phyloP scores from a whole-genome alignment of 2,888 invertebrate species.

The Drosophila phalerata region DNA sequence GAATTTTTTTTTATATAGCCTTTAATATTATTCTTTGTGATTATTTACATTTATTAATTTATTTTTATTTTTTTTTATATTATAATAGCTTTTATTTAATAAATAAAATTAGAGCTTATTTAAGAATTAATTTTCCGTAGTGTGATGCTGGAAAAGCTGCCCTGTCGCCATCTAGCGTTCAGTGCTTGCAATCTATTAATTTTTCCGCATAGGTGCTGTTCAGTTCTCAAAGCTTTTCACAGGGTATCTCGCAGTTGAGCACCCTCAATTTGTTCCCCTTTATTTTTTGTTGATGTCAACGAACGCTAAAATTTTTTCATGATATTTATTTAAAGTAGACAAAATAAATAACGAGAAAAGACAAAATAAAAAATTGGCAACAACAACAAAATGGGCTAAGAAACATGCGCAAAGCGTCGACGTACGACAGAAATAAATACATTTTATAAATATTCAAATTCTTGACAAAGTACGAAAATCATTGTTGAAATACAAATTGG shows the following conservation, averaged over 20 bases:
- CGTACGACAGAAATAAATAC: slow-evolving; percentile 52
- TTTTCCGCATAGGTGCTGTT: background rate
- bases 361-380: slow-evolving; percentile 40
- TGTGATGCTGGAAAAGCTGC: too few relatives aligned
- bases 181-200: background rate
- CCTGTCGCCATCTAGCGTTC: background rate
- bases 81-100: too few relatives aligned
- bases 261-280: slow-evolving; percentile 23
- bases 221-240: background rate
- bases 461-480: slow-evolving; percentile 66
- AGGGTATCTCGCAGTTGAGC: slow-evolving; percentile 3
- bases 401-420: slow-evolving; percentile 71
- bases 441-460: slow-evolving; percentile 71
- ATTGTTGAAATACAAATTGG: slow-evolving; percentile 64
- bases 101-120: too few relatives aligned
- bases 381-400: slow-evolving; percentile 35
- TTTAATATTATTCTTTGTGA: too few relatives aligned
- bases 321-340: slow-evolving; percentile 78
- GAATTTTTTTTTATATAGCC: too few relatives aligned
- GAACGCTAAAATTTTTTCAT: slow-evolving; percentile 76
- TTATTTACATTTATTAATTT: too few relatives aligned
- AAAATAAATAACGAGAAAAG: slow-evolving; percentile 73
- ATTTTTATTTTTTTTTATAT: background rate
- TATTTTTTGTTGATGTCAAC: slow-evolving; percentile 68
- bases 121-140: too few relatives aligned